These are phyloP conservation scores for Malurus splendens DNA, from an alignment of 2,797 vertebrate genomes.

Conservation along the genomic window DNA sequence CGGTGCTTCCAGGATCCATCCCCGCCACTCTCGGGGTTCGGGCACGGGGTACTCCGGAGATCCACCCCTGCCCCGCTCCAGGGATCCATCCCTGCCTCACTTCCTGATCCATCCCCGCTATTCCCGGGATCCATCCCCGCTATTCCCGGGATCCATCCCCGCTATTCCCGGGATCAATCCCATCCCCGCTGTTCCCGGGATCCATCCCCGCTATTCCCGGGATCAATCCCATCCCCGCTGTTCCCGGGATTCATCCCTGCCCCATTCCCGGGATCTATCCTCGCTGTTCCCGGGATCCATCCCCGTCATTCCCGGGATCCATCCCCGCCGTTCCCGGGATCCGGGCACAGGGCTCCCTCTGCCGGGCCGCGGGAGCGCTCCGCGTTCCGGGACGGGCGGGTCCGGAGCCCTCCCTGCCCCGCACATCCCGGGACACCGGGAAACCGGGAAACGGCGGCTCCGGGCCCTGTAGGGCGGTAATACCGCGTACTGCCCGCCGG, in stretches of 20 bases:
- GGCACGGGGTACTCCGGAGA: too few species aligned
- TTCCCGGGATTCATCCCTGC: not conserved
- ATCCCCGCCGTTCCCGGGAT: not conserved
- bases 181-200: not conserved
- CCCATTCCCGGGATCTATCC: too few species aligned
- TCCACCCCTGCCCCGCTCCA: too few species aligned
- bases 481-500: too few species aligned
- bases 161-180: too few species aligned
- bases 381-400: not conserved
- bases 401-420: not conserved
- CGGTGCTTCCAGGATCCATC: too few species aligned
- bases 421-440: not conserved
- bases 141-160: not conserved
- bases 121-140: not conserved
- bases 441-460: not conserved
- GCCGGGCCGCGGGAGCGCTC: not conserved
- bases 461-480: rapidly evolving
- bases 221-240: not conserved
- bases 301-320: not conserved
- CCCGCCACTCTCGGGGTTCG: too few species aligned
- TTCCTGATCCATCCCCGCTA: too few species aligned
- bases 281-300: not conserved
- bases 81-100: too few species aligned
- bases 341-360: not conserved
- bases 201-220: too few species aligned